Conservation (phyloP, 2,888 invertebrate genomes). For the Lasioglossum calceatum region DNA sequence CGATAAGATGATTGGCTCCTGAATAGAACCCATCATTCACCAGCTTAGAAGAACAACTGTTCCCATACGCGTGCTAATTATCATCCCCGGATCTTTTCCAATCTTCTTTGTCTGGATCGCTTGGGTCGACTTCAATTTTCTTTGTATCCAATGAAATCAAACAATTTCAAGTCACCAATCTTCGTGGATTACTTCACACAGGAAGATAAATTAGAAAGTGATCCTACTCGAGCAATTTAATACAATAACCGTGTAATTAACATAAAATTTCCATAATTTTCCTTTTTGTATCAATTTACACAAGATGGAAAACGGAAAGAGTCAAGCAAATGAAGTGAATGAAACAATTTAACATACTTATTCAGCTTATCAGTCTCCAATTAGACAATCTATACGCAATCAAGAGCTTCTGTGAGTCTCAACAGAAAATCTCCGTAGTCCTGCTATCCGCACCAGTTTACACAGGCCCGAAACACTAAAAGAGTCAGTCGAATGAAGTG, state of each 20-base stretch:
- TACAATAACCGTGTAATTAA: too few relatives aligned
- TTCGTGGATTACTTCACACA: neutral
- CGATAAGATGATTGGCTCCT: conserved; percentile 13
- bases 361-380: neutral
- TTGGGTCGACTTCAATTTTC: neutral
- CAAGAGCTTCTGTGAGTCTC: neutral
- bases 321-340: too few relatives aligned
- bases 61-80: neutral
- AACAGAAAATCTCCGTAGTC: neutral
- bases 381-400: neutral
- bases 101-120: neutral
- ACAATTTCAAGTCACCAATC: neutral
- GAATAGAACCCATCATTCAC: conserved; percentile 1
- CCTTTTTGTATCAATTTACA: neutral
- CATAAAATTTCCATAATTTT: neutral
- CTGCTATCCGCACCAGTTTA: too few relatives aligned
- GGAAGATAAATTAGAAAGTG: neutral
- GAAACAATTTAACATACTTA: neutral
- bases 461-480: neutral
- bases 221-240: neutral
- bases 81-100: neutral
- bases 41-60: conserved; percentile 9
- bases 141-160: neutral
- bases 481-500: neutral
- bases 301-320: neutral